Evolutionary conservation across 2,888 invertebrate genomes (phyloP), one percentile per base, ranked within the genome.

Genomic region (Eudasyphora cyanicolor): DNA sequence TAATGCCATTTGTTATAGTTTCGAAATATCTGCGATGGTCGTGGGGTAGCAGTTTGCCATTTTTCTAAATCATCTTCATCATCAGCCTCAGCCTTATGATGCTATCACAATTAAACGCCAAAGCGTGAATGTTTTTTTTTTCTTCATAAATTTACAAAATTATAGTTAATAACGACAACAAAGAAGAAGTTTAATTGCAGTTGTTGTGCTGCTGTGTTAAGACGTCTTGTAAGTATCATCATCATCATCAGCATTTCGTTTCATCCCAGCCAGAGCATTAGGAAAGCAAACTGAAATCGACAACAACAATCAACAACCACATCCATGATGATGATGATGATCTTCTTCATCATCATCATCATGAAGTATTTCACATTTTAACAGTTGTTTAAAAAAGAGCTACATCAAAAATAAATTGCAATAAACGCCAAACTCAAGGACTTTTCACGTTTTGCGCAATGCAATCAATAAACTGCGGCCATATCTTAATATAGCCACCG

Each of bases 381-480:
- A 45, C 45, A n/a, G 45, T 45, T 12, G n/a, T 45, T 45, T 45
- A n/a, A 45, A 12, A 57, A 49, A 57, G 57, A 57, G 6, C 57
- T 57, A 57, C 57, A 57, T 57, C 57, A 64, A 38, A n/a, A 24
- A 35, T 38, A 64, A 64, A 32, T 64, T 64, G 35, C 64, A 35
- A 35, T 64, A 64, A 64, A 64, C 35, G 62, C 62, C 62, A 62
- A 62, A 38, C 64, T 64, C 64, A 64, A 64, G 64, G 64, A 64
- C 64, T 64, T 64, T 38, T 38, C 27, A n/a, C n/a, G n/a, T 2
- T 45, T 45, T 45, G 45, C 45, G 45, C 14, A 45, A 45, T 45
- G n/a, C 45, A 45, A 45, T 45, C 45, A n/a, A 45, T 45, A 12
- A 12, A 45, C 45, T 14, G 2, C 14, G n/a, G 45, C 14, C n/a